Evolutionary conservation across 2,113 vertebrate genomes (phyloP).

Genomic region (Promerops cafer): DNA sequence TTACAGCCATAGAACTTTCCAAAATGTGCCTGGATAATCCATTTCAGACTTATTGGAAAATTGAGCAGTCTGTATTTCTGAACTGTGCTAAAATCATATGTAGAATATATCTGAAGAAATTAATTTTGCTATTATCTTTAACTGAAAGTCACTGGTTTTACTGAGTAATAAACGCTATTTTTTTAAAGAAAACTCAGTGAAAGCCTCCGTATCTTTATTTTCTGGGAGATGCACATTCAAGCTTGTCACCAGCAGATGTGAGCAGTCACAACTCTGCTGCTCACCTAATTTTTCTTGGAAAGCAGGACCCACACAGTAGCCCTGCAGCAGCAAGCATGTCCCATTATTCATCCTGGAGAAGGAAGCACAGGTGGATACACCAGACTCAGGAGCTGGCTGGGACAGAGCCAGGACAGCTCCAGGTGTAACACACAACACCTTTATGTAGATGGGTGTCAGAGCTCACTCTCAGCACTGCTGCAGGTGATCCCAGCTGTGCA

Average conservation of each 20-base stretch:
- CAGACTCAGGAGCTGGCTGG: not conserved
- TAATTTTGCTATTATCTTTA: not conserved
- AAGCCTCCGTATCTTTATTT: not conserved
- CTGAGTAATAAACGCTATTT: not conserved
- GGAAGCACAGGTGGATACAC: not conserved
- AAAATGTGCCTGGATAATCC: not conserved
- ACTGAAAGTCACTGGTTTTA: not conserved
- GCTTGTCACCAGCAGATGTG: not conserved
- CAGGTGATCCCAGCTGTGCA: not conserved
- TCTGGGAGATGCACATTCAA: not conserved
- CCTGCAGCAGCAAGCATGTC: not conserved
- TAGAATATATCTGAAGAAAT: not conserved
- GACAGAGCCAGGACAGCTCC: not conserved
- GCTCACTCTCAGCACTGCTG: not conserved
- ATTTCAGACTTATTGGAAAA: not conserved
- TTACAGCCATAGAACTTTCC: not conserved
- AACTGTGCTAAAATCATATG: not conserved
- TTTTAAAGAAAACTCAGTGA: not conserved
- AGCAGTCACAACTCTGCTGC: not conserved
- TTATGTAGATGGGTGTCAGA: not conserved
- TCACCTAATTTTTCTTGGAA: not conserved
- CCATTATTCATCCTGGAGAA: not conserved
- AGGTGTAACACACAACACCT: not conserved
- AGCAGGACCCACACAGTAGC: not conserved
- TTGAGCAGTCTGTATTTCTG: not conserved